A percentile compares a stretch with the other conserved stretches of the same genome.
These are phyloP conservation scores for Capitulum mitella DNA, from an alignment of 2,888 invertebrate genomes.

Conservation along the genomic window DNA sequence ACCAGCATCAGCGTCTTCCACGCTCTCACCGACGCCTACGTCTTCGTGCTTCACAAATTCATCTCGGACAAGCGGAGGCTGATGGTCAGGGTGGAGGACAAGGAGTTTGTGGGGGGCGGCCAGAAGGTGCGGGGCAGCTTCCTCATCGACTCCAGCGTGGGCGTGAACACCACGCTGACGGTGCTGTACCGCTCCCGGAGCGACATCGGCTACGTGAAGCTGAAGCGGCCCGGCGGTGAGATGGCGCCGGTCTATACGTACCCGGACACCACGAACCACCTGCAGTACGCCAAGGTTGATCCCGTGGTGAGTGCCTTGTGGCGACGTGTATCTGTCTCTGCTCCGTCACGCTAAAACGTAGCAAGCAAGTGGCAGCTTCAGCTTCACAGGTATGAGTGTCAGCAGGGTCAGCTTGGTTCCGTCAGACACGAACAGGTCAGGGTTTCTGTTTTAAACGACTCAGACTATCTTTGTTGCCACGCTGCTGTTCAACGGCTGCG, in stretches of 20 bases:
- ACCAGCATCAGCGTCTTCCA: constrained; percentile 39
- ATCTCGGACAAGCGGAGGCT: constrained; percentile 32
- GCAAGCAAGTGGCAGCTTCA: no score
- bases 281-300: constrained; percentile 36
- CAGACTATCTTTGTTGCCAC: no score
- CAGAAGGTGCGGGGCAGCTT: constrained; percentile 46
- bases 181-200: constrained; percentile 36
- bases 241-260: constrained; percentile 50
- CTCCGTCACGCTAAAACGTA: no score
- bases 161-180: constrained; percentile 38
- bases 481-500: no score
- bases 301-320: constrained; percentile 22
- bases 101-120: constrained; percentile 35
- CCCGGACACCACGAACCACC: constrained; percentile 47
- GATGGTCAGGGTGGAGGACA: constrained; percentile 37
- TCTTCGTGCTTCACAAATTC: constrained; percentile 37
- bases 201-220: constrained; percentile 10
- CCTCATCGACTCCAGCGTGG: constrained; percentile 49
- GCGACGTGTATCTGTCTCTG: no score
- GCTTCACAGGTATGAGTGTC: no score
- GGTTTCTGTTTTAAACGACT: no score
- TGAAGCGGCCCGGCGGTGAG: not conserved
- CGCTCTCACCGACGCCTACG: constrained; percentile 38
- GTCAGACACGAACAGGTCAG: no score
- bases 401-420: no score